Evolutionary conservation across 2,113 vertebrate genomes (phyloP), one percentile per base, ranked within the genome.

Genomic region (Amazona guildingii): DNA sequence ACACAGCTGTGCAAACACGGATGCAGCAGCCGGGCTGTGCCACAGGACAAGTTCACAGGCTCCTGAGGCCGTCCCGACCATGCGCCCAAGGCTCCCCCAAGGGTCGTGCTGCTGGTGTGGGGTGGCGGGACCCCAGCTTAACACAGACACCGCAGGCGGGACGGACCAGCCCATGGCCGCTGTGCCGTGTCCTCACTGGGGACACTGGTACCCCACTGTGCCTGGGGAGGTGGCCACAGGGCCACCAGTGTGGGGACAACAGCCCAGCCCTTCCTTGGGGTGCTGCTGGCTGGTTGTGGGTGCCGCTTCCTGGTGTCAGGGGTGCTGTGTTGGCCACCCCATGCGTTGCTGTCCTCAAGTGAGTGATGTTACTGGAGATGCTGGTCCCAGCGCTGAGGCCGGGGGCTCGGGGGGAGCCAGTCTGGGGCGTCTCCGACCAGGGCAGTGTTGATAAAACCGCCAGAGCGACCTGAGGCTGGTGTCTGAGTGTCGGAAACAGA

Each of bases 401-500:
- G 17, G 51, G 67, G 51, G 39, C 12, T 55, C 2, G 1, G 37
- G 72, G 79, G 82, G 70, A 94, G 88, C 57, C 75, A 28, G 20
- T 83, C n/a, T 80, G 69, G 68, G 89, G 89, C 44, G 78, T 95
- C 89, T 81, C 83, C 33, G 10, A 59, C n/a, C 66, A 15, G 77
- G 75, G 77, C 61, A 70, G 80, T 29, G 91, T 86, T 89, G 91
- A 94, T 95, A 92, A 95, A 95, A 80, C 37, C 43, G 72, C 82
- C 8, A 1, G 86, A 92, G 86, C 70, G 29, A 95, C 95, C 95
- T 68, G 83, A 33, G 95, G 95, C 95, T 96, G 94, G 46, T 95
- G 95, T 95, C 91, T 96, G 95, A 95, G 94, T 94, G 93, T 92
- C 19, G 55, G 96, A 95, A 97, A 95, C 95, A 96, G 96, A 96